Percentiles rank a stretch among this genome's conserved stretches.
Evolutionary conservation across 1,140 invertebrate species (phyloP).

Genomic region (Platyscapa corneri): DNA sequence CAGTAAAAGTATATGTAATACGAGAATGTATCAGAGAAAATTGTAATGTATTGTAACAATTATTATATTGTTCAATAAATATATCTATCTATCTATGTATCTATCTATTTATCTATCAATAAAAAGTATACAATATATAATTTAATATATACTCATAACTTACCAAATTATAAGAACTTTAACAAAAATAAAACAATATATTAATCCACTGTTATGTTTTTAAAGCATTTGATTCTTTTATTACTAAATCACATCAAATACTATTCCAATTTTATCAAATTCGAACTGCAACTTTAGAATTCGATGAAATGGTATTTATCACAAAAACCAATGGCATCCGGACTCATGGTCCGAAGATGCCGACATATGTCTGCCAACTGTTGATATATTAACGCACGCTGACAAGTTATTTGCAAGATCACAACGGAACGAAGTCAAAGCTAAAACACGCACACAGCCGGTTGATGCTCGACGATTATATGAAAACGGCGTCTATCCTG

Average conservation of each 20-base stretch:
- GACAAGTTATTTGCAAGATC: not conserved
- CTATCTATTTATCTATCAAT: too few relatives aligned
- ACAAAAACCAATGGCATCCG: not conserved
- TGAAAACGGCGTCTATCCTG: conserved; percentile 36
- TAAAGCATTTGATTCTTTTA: too few relatives aligned
- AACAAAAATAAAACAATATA: not conserved
- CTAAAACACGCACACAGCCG: not conserved
- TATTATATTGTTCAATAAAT: too few relatives aligned
- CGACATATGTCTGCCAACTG: not conserved
- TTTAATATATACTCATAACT: not conserved
- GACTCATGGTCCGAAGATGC: not conserved
- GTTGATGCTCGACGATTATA: conserved; percentile 36
- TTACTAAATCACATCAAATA: too few relatives aligned
- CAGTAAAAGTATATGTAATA: too few relatives aligned
- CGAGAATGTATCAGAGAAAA: too few relatives aligned
- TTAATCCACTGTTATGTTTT: not conserved
- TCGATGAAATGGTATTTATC: not conserved
- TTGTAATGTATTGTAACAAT: too few relatives aligned
- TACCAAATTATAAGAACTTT: not conserved
- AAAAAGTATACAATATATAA: too few relatives aligned
- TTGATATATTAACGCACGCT: not conserved
- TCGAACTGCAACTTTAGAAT: too few relatives aligned
- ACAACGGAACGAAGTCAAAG: conserved; percentile 14
- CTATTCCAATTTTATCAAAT: too few relatives aligned
- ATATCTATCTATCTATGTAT: too few relatives aligned